These are phyloP conservation scores for Gymnopithys bicolor DNA, from an alignment of 2,797 vertebrate species.

Conservation along the genomic window DNA sequence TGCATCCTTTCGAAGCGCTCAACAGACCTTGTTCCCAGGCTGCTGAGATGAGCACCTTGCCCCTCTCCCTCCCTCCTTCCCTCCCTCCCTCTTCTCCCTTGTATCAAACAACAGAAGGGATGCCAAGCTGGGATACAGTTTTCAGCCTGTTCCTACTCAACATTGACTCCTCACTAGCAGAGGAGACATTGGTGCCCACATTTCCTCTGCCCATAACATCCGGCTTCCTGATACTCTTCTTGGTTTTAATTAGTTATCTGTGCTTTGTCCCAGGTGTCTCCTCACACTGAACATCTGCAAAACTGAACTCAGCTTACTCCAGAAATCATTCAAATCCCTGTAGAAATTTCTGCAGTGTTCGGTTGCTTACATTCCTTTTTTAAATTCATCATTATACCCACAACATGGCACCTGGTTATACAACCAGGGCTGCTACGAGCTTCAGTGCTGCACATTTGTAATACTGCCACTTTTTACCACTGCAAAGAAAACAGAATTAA, in stretches of 20 bases:
- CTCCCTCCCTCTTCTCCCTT: neutral
- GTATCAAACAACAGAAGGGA: neutral
- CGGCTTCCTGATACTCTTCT: neutral
- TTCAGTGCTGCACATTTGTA: neutral
- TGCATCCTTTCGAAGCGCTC: neutral
- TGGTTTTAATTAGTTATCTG: neutral
- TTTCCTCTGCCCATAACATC: neutral
- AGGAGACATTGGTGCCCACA: neutral
- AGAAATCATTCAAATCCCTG: conserved; percentile 1
- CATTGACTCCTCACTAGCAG: neutral
- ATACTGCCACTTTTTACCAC: neutral
- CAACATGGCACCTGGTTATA: neutral
- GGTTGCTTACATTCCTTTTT: neutral
- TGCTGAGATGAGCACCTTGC: neutral
- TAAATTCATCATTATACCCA: neutral
- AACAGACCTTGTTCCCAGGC: neutral
- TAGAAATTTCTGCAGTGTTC: neutral
- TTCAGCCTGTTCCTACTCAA: neutral
- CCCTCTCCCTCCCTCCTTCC: neutral
- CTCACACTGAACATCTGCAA: neutral
- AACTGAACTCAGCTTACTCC: neutral
- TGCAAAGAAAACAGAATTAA: neutral
- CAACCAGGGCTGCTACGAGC: neutral
- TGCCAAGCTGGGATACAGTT: neutral
- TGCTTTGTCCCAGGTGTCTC: neutral